Conservation (phyloP, 2,888 invertebrate species). For the Itoplectis maculator region DNA sequence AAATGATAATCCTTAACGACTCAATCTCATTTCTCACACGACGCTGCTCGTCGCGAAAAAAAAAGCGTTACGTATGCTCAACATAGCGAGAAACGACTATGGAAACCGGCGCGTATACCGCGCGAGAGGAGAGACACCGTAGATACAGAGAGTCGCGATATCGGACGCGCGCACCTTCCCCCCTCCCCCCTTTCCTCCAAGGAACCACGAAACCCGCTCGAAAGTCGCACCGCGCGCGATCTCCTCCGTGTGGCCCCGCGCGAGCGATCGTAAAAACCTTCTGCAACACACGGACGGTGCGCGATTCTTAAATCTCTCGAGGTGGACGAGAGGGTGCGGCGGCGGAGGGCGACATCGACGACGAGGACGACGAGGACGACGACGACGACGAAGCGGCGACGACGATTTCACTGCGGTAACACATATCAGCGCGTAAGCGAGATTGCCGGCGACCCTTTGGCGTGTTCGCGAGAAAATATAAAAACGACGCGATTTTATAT, state of each 20-base stretch:
- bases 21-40: slow-evolving; percentile 71
- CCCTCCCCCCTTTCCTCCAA: neutral
- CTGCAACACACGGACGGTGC: slow-evolving; percentile 24
- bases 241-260: slow-evolving; percentile 18
- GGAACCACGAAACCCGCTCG: slow-evolving; percentile 4
- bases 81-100: slow-evolving; percentile 18
- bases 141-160: slow-evolving; percentile 46
- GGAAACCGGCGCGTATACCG: slow-evolving; percentile 25
- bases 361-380: neutral
- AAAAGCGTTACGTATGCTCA: slow-evolving; percentile 26
- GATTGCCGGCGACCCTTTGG: slow-evolving; percentile 27
- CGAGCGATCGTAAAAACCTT: slow-evolving; percentile 55
- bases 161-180: neutral
- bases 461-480: neutral
- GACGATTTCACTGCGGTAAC: slow-evolving; percentile 22
- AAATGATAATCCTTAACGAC: slow-evolving; percentile 75
- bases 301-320: slow-evolving; percentile 36
- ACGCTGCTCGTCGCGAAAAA: slow-evolving; percentile 35
- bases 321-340: slow-evolving; percentile 8
- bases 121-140: too few species aligned
- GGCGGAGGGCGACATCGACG: neutral
- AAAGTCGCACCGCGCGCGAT: slow-evolving; percentile 18
- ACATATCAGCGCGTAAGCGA: neutral
- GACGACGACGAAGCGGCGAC: neutral
- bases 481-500: slow-evolving; percentile 3